Evolutionary conservation across 1,140 invertebrate genomes (phyloP).

Genomic region (Chymomyza costata): DNA sequence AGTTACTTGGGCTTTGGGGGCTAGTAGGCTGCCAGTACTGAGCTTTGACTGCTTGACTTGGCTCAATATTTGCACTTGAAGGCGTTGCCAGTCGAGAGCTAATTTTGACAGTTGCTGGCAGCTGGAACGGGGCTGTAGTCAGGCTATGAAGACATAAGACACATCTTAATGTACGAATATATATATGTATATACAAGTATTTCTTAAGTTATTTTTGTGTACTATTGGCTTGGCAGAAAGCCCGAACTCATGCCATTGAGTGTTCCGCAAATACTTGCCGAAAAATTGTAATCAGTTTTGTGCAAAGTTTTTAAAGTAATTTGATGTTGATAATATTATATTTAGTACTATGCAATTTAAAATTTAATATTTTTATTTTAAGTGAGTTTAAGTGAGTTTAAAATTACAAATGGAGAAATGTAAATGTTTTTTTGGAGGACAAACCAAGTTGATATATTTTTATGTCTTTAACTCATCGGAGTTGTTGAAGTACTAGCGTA

Average conservation of each 20-base stretch:
- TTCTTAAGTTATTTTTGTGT: constrained; percentile 43
- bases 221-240: constrained; percentile 40
- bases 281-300: constrained; percentile 55
- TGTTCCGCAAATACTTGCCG: constrained; percentile 47
- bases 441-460: too few species aligned
- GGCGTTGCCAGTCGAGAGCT: constrained; percentile 53
- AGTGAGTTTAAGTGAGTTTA: too few species aligned
- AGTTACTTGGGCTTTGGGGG: constrained; percentile 23
- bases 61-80: constrained; percentile 62
- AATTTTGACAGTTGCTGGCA: constrained; percentile 46
- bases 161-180: constrained; percentile 4
- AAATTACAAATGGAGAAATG: too few species aligned
- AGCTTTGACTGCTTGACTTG: too few species aligned
- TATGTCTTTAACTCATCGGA: too few species aligned
- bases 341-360: too few species aligned
- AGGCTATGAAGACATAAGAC: constrained; percentile 1
- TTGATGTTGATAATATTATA: constrained; percentile 52
- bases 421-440: too few species aligned
- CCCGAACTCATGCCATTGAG: constrained; percentile 37
- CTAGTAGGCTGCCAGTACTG: too few species aligned
- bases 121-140: neutral
- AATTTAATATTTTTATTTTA: too few species aligned
- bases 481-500: too few species aligned
- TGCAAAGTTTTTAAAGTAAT: constrained; percentile 51
- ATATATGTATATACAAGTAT: constrained; percentile 11